Evolutionary conservation across 2,888 invertebrate genomes (phyloP).

Genomic region (Amiota minor): DNA sequence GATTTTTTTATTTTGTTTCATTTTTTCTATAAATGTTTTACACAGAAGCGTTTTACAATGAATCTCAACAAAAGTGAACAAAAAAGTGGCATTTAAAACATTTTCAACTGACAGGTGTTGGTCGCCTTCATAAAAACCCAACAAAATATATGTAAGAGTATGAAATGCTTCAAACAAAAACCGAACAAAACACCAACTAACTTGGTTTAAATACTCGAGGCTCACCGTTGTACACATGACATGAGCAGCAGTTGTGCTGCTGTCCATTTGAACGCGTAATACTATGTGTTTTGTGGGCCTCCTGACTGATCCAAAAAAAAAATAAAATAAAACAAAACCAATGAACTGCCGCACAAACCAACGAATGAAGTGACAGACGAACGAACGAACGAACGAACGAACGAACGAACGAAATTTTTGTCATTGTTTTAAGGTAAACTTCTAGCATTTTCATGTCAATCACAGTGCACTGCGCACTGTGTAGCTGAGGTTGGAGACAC

Average conservation of each 20-base stretch:
- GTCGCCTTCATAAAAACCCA: background rate
- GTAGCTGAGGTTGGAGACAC: constrained; percentile 28
- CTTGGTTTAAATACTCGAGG: background rate
- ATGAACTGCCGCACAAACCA: no score
- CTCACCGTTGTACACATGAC: background rate
- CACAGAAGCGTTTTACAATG: constrained; percentile 65
- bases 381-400: constrained; percentile 13
- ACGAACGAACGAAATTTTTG: constrained; percentile 53
- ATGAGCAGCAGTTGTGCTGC: background rate
- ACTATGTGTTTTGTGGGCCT: background rate
- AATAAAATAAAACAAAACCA: no score
- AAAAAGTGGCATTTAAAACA: constrained; percentile 29
- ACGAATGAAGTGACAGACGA: constrained; percentile 18
- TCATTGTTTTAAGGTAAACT: constrained; percentile 72
- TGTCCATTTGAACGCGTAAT: constrained; percentile 3
- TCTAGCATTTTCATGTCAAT: constrained; percentile 72
- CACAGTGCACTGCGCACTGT: constrained; percentile 37
- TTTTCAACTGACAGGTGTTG: constrained; percentile 54
- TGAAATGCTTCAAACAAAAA: background rate
- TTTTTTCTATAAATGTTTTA: constrained; percentile 67
- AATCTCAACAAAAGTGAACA: constrained; percentile 36
- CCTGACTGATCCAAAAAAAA: background rate
- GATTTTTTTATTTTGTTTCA: constrained; percentile 50
- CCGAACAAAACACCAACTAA: background rate
- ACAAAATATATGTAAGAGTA: background rate